Base-by-base conservation (phyloP, 2,113 vertebrate genomes). In the Leptobrachium ailaonicum region DNA sequence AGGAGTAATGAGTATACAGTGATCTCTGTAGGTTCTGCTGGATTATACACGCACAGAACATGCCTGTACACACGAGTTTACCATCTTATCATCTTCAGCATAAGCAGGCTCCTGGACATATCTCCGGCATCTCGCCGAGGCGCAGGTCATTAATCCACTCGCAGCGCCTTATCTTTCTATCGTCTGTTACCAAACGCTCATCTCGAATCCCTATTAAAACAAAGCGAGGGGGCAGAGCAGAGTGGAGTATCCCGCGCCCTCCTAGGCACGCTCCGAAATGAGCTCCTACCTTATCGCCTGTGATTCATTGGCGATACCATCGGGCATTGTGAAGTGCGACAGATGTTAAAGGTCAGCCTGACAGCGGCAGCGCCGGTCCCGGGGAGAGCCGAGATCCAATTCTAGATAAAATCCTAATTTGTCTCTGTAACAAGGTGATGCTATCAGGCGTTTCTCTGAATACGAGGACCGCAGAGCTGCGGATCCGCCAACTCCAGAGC, bases 321-420 rank as follows among this genome's bases (percentile, higher is more conserved):
- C 86, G 87, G 83, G 80, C 83, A 76, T 83, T 82, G 85, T 86
- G 82, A 85, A 86, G 82, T 83, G 62, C 79, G 85, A 85, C 74
- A 73, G 10, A 81, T 83, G 80, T 85, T 87, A 88, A 89, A 89
- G 88, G 90, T 89, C 88, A 87, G 80, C 53, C 77, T 75, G 81
- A 85, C 84, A 82, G 85, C 83, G 85, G 86, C 83, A 82, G 62
- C 86, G 85, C 87, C 85, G 82, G 85, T 88, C 82, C 88, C 2
- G 71, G 75, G 0, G n/a, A 82, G 85, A 84, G 14, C 76, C 83
- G 83, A 85, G 88, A 90, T 88, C 83, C 89, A 84, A 85, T 87
- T 89, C 83, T 84, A 88, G 89, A 88, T 89, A 90, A 90, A 88
- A 85, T 86, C 88, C 87, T 88, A 84, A 83, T 86, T 89, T 86